A percentile compares a stretch with the other conserved stretches of the same genome.
phyloP scores from a whole-genome alignment of 2,113 vertebrate species.

The Sus scrofa region T2T-Sscrofa CM000818.6:8225001-8225500 shows the following conservation, averaged over 20 bases:
- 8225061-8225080: neutral
- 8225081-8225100: neutral
- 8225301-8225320: neutral
- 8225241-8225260: neutral
- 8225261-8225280: neutral
- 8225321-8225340: neutral
- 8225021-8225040: neutral
- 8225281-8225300: neutral
- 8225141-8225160: neutral
- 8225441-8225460: neutral
- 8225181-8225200: neutral
- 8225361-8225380: too few relatives aligned
- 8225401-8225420: conserved; percentile 22
- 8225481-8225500: conserved; percentile 29
- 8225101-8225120: neutral
- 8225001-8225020: neutral
- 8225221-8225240: neutral
- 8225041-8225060: neutral
- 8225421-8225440: neutral
- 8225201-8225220: neutral
- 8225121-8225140: neutral
- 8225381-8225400: neutral
- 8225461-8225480: neutral
- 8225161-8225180: neutral
- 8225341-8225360: neutral